These are phyloP conservation scores for Acheta domesticus DNA, from an alignment of 2,888 invertebrate species.

Conservation along the genomic window DNA sequence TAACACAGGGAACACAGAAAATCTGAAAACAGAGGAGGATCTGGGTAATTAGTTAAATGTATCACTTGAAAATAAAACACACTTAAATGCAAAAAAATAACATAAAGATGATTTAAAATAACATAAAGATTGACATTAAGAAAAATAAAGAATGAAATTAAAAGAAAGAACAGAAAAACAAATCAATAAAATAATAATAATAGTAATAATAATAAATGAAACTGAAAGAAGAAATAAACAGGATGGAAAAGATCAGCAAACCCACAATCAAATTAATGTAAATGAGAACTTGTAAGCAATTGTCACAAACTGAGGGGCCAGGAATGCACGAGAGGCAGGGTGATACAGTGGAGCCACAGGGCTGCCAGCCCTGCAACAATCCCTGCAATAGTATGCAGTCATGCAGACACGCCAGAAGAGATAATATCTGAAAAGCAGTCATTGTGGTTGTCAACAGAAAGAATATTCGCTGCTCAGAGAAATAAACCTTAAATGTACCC, in stretches of 20 bases:
- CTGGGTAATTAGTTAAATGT: neutral
- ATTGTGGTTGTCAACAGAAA: too few species aligned
- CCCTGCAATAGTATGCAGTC: too few species aligned
- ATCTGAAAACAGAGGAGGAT: conserved; percentile 7
- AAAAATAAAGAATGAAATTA: conserved; percentile 22
- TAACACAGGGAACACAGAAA: neutral
- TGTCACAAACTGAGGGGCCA: too few species aligned
- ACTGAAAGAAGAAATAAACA: conserved; percentile 27
- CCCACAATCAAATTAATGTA: neutral
- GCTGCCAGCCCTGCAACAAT: too few species aligned
- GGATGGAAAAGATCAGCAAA: conserved; percentile 5
- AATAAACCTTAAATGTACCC: too few species aligned
- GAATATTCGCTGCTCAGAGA: too few species aligned
- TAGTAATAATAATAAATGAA: conserved; percentile 37
- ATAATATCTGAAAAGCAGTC: too few species aligned
- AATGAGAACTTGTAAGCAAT: too few species aligned
- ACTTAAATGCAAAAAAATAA: conserved; percentile 34
- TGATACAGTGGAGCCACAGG: neutral
- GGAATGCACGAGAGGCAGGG: neutral
- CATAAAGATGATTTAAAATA: conserved; percentile 35
- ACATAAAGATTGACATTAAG: conserved; percentile 34
- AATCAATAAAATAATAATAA: conserved; percentile 30
- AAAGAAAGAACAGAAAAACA: neutral
- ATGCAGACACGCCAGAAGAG: too few species aligned
- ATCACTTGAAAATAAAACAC: neutral